Percentiles rank a stretch among this genome's conserved stretches.
phyloP scores from a whole-genome alignment of 2,113 vertebrate genomes.

The Macrotus californicus region DNA sequence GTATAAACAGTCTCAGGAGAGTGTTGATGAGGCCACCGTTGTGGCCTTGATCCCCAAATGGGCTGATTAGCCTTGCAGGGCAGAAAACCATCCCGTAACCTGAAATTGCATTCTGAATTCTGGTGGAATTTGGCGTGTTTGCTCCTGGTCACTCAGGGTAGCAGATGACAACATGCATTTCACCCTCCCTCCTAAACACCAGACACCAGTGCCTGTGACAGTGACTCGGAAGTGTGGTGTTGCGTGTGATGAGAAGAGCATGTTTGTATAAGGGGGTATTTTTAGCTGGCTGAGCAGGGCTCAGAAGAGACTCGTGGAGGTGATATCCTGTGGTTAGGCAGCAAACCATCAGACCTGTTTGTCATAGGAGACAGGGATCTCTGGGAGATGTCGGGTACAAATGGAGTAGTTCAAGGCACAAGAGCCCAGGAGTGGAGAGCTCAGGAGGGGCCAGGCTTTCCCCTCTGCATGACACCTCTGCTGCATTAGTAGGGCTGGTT shows the following conservation, averaged over 20 bases:
- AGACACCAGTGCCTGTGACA: not conserved
- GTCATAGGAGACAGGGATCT: not conserved
- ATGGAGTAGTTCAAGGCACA: not conserved
- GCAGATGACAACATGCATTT: not conserved
- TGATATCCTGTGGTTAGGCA: not conserved
- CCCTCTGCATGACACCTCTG: accelerated
- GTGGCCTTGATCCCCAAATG: not conserved
- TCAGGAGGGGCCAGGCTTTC: not conserved
- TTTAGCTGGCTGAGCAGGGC: not conserved
- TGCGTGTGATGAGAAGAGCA: not conserved
- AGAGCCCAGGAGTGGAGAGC: too few species aligned
- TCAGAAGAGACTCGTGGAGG: not conserved
- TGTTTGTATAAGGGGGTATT: not conserved
- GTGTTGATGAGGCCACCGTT: not conserved
- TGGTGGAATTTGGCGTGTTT: accelerated
- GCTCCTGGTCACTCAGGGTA: not conserved
- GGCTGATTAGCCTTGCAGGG: constrained; percentile 14
- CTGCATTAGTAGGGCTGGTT: not conserved
- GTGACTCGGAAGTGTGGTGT: accelerated
- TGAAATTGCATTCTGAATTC: constrained; percentile 5
- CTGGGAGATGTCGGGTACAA: not conserved
- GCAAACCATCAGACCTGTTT: not conserved
- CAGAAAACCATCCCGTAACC: not conserved
- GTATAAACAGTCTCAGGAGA: constrained; percentile 30
- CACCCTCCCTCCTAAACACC: not conserved